Base-by-base conservation (phyloP, 2,888 invertebrate species). In the Cyclophora punctaria region DNA sequence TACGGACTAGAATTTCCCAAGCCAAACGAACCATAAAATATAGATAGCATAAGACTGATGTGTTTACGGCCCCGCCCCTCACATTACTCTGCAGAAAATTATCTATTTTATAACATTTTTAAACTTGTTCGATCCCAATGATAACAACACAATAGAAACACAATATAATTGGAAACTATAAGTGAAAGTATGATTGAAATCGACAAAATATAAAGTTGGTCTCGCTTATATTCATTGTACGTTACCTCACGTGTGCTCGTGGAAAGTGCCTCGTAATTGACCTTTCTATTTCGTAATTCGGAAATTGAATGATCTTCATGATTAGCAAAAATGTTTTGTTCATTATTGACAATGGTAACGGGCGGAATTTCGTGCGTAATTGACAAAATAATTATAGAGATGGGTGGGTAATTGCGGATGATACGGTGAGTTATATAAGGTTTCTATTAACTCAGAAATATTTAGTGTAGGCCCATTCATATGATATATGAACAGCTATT, bases 121-220 rank as follows among this genome's bases (percentile, higher is more conserved):
- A 20, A 1, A 37, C 5, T 37, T 37, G 4, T 37, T 5, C 5
- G 37, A 37, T 37, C 37, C 4, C 37, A 2, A 35, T 50, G 58
- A 57, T 57, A 60, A 51, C 53, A 48, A 48, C 47, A 59, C 59
- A 58, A 56, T 61, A 56, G 52, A 4, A 37, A 47, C 44, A 34
- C 46, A 45, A 48, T 48, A 52, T 59, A 61, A 61, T 61, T 61
- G 61, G 61, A 57, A 58, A 59, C 57, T 51, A 44, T 52, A 57
- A 60, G 61, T 59, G 61, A 61, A 61, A 61, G 61, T 59, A 48
- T 52, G 45, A 50, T 57, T 56, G 43, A 49, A 48, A 51, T 56
- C 58, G 57, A 57, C 57, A 51, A 50, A 45, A 47, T 50, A 44
- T 50, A n/a, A 49, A 51, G 49, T 44, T 43, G 48, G 52, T 53